Evolutionary conservation across 2,113 vertebrate species (phyloP).

Genomic region (Onychostoma macrolepis): DNA sequence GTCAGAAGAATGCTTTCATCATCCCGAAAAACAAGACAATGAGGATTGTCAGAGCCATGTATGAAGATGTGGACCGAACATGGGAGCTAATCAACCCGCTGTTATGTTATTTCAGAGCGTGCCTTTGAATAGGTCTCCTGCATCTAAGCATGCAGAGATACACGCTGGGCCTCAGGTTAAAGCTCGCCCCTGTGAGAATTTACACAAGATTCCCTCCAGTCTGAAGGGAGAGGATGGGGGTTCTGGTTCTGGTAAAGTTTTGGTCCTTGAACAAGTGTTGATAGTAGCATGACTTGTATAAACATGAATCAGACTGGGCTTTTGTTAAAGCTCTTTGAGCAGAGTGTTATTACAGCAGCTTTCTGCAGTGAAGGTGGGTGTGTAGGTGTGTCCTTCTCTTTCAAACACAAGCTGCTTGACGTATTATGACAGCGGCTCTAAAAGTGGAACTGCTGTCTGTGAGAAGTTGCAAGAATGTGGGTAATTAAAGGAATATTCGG

Average conservation of each 20-base stretch:
- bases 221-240: neutral
- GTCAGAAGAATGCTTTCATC: constrained; percentile 81
- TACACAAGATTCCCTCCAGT: neutral
- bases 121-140: constrained; percentile 9
- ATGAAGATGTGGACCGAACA: constrained; percentile 51
- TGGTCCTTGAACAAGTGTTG: neutral
- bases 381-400: constrained; percentile 17
- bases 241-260: neutral
- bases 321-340: constrained; percentile 11
- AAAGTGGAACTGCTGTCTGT: neutral
- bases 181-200: neutral
- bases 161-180: neutral
- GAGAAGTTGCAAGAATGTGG: neutral
- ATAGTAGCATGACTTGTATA: constrained; percentile 14
- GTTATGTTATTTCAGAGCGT: constrained; percentile 53
- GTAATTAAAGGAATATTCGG: neutral
- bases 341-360: constrained; percentile 21
- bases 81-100: constrained; percentile 60
- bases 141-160: constrained; percentile 21
- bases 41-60: constrained; percentile 61
- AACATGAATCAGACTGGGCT: constrained; percentile 26
- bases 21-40: constrained; percentile 63
- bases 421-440: neutral
- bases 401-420: constrained; percentile 20
- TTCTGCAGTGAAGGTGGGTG: neutral